phyloP scores from a whole-genome alignment of 2,797 vertebrate species.

The Melanotaenia trifasciata region DNA sequence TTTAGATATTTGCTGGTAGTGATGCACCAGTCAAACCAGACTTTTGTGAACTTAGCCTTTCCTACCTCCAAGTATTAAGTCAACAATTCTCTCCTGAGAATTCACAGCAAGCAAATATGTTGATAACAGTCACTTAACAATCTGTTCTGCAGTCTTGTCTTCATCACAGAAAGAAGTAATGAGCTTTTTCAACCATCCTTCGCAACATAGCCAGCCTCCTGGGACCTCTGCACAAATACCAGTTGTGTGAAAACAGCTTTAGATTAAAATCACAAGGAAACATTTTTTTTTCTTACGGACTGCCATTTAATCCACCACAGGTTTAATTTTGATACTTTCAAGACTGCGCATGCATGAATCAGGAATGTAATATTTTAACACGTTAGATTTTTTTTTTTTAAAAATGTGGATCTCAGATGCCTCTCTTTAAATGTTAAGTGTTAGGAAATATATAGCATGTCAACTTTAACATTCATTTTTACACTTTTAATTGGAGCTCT shows the following conservation, averaged over 20 bases:
- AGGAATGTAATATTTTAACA: conserved; percentile 57
- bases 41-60: neutral
- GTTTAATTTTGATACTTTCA: conserved; percentile 53
- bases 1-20: neutral
- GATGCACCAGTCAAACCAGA: neutral
- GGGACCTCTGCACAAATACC: neutral
- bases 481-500: conserved; percentile 11
- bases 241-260: neutral
- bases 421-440: conserved; percentile 18
- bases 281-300: conserved; percentile 23
- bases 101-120: neutral
- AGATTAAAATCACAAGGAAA: conserved; percentile 16
- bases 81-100: neutral
- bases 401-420: conserved; percentile 25
- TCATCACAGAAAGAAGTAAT: neutral
- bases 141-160: neutral
- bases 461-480: conserved; percentile 12
- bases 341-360: conserved; percentile 57
- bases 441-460: conserved; percentile 5
- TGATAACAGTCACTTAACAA: neutral
- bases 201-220: neutral
- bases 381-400: conserved; percentile 33
- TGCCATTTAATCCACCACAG: conserved; percentile 31
- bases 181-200: neutral
- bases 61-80: no score